phyloP scores from a whole-genome alignment of 2,113 vertebrate species.

The Echinops telfairi region DNA sequence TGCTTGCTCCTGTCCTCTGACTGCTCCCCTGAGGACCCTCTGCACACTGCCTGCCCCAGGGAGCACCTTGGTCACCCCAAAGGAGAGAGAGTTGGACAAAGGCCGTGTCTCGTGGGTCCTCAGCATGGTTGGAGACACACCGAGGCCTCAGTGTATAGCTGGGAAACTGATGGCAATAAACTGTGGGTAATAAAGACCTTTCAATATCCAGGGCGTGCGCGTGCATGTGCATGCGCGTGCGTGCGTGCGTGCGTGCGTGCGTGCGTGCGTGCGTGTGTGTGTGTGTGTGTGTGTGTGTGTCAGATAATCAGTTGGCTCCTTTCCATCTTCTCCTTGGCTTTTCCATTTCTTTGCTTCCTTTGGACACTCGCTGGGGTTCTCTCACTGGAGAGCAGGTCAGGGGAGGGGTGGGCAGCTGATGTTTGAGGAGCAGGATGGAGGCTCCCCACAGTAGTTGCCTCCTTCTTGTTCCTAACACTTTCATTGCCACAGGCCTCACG shows the following conservation, averaged over 20 bases:
- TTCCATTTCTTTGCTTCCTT: neutral
- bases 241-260: neutral
- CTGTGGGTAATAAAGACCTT: slow-evolving; percentile 76
- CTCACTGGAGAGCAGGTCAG: neutral
- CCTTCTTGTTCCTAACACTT: neutral
- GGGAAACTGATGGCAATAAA: slow-evolving; percentile 50
- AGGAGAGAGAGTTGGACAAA: slow-evolving; percentile 57
- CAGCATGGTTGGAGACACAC: slow-evolving; percentile 42
- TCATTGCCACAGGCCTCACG: neutral
- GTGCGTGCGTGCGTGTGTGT: neutral
- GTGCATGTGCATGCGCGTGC: neutral
- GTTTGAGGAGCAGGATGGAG: neutral
- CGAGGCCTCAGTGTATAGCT: slow-evolving; percentile 26
- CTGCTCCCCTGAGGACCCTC: neutral
- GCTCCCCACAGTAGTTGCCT: neutral
- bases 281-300: neutral
- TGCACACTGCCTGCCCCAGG: neutral
- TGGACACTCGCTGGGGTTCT: neutral
- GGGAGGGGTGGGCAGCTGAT: neutral
- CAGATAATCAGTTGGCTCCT: no score
- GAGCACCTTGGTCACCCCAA: neutral
- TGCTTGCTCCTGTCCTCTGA: neutral
- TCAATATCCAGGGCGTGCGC: neutral
- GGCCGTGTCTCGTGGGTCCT: slow-evolving; percentile 10
- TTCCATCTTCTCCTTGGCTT: neutral